Evolutionary conservation across 2,113 vertebrate genomes (phyloP).

Genomic region (Trogon melanurus): DNA sequence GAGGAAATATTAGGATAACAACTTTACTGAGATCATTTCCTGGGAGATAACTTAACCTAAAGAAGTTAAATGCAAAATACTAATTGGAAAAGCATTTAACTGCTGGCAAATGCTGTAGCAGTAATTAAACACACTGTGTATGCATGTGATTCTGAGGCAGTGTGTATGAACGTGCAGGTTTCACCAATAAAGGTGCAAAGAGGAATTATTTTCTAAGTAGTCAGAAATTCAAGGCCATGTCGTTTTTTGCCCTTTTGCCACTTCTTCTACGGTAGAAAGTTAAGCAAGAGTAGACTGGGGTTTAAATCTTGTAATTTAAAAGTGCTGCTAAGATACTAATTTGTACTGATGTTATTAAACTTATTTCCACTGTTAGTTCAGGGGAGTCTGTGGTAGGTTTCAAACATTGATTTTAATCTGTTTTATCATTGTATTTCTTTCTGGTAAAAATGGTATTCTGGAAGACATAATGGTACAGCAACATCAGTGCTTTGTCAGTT

Average conservation of each 20-base stretch:
- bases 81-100: not conserved
- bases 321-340: not conserved
- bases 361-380: not conserved
- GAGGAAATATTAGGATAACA: not conserved
- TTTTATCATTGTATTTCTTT: not conserved
- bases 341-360: not conserved
- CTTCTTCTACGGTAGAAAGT: not conserved
- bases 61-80: not conserved
- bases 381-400: not conserved
- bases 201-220: not conserved
- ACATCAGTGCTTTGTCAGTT: not conserved
- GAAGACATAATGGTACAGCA: not conserved
- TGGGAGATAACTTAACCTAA: not conserved
- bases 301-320: not conserved
- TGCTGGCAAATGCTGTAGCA: not conserved
- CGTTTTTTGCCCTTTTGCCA: not conserved
- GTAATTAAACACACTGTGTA: not conserved
- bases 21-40: not conserved
- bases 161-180: not conserved
- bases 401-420: not conserved
- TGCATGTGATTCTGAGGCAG: not conserved
- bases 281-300: not conserved
- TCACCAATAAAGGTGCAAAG: not conserved
- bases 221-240: not conserved
- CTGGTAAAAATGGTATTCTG: not conserved